Evolutionary conservation across 2,797 vertebrate genomes (phyloP), one percentile per base, ranked within the genome.

Genomic region (Acipenser ruthenus): DNA sequence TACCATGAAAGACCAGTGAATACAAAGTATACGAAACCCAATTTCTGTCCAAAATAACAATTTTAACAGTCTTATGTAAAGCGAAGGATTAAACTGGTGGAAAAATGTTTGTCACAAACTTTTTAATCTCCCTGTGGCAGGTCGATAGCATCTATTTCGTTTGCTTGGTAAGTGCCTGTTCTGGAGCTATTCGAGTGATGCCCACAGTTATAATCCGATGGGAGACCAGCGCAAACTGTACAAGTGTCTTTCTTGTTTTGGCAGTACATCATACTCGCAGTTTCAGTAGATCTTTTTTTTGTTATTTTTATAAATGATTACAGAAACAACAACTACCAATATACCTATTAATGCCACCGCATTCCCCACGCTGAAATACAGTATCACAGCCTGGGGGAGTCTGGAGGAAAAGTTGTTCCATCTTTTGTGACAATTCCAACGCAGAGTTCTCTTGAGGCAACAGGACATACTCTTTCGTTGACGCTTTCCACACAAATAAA

Each of bases 361-460:
- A 51, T 68, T 74, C 6, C 50, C n/a, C 3, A 49, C 65, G 9
- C 12, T 64, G 50, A 72, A 51, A 63, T 64, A 71, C 50, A 70
- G 51, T 7, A 64, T 68, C 13, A 68, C 7, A 10, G 23, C 67
- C 50, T 65, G 65, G 11, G 64, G 67, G 64, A 67, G 50, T 71
- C 69, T 6, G 60, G 56, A 15, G 7, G 51, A 6, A 67, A 65
- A 4, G 9, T 15, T 6, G 23, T 56, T 48, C 64, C 55, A 11
- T 48, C 65, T 18, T 65, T 64, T 6, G 72, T 71, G 8, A 70
- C 66, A 23, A 69, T 63, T 4, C 69, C 67, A 6, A 71, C 10
- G 15, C 65, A 69, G 51, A 70, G 72, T 15, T 70, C 69, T n/a
- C 69, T 62, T 7, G 67, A 68, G 0, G 67, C 69, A 48, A 69